Evolutionary conservation across 2,113 vertebrate genomes (phyloP).

Genomic region (Aldabrachelys gigantea): DNA sequence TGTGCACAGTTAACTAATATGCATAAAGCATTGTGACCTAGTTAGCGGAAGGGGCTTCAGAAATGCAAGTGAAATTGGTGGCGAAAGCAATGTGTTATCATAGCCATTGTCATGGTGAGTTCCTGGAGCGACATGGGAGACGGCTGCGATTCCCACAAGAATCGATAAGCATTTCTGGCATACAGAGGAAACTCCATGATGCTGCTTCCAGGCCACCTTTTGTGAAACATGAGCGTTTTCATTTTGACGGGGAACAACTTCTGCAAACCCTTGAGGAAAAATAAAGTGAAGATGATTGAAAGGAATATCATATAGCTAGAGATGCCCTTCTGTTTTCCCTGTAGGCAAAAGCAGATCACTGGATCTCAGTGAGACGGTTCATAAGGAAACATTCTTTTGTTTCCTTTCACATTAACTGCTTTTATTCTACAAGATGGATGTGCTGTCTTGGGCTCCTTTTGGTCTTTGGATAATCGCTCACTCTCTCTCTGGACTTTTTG

Average conservation of each 20-base stretch:
- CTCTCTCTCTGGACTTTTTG: neutral
- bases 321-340: neutral
- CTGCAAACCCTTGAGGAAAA: fast-evolving
- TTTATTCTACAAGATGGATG: neutral
- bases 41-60: too few species aligned
- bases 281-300: fast-evolving
- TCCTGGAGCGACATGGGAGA: neutral
- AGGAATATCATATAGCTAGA: neutral
- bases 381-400: fast-evolving
- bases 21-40: neutral
- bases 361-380: fast-evolving
- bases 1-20: neutral
- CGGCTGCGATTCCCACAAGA: fast-evolving
- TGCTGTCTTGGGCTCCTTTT: slow-evolving; percentile 10
- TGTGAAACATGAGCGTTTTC: too few species aligned
- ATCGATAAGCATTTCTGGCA: fast-evolving
- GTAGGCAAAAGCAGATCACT: fast-evolving
- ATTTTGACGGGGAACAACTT: neutral
- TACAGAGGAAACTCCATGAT: neutral
- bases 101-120: fast-evolving
- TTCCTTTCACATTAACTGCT: slow-evolving; percentile 3
- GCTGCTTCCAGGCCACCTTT: neutral
- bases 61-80: neutral
- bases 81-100: neutral
- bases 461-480: neutral